phyloP scores from a whole-genome alignment of 2,797 vertebrate species.

The Rhyacichthys aspro region DNA sequence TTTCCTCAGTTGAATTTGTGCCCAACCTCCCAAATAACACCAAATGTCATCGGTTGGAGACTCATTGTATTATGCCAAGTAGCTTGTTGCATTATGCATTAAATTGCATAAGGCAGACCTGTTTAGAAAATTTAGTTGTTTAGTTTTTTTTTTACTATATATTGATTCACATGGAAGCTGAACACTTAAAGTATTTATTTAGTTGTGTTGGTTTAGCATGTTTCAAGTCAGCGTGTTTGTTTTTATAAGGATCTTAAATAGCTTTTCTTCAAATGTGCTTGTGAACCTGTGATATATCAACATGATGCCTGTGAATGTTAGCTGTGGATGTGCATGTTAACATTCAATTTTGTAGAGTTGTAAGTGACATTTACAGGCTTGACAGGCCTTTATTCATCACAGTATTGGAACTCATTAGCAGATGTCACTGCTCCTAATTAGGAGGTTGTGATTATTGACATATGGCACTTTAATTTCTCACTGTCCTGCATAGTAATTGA shows the following conservation, averaged over 20 bases:
- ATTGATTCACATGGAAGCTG: not conserved
- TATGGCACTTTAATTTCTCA: constrained; percentile 67
- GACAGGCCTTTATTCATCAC: constrained; percentile 60
- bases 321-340: constrained; percentile 22
- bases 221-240: no score
- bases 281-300: not conserved
- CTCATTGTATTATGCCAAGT: constrained; percentile 49
- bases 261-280: no score
- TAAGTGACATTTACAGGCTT: constrained; percentile 58
- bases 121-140: constrained; percentile 48
- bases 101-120: constrained; percentile 35
- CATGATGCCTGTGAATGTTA: constrained; percentile 7
- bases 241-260: no score
- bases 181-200: no score
- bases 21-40: constrained; percentile 60
- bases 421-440: constrained; percentile 73
- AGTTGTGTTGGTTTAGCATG: no score
- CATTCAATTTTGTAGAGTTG: constrained; percentile 37
- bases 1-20: constrained; percentile 56
- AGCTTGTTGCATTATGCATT: constrained; percentile 64
- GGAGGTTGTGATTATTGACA: constrained; percentile 77
- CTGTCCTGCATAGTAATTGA: constrained; percentile 67
- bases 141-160: constrained; percentile 10
- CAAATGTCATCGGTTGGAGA: constrained; percentile 65
- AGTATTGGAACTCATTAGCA: constrained; percentile 66